Evolutionary conservation across 2,888 invertebrate species (phyloP).

Genomic region (Tuberolachnus salignus): DNA sequence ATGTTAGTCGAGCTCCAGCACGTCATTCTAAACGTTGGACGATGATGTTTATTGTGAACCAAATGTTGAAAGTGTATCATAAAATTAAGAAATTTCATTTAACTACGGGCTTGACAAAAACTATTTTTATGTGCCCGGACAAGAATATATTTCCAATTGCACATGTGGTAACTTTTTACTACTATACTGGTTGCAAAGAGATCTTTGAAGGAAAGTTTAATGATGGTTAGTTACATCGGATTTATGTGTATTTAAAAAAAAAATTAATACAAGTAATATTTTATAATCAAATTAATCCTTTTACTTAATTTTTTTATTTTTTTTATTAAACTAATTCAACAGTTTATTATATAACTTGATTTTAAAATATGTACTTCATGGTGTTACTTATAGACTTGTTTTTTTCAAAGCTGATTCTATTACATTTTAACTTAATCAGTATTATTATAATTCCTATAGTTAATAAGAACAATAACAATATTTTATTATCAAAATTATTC

Average conservation of each 20-base stretch:
- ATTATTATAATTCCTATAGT: too few relatives aligned
- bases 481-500: too few relatives aligned
- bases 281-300: too few relatives aligned
- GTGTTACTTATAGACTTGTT: too few relatives aligned
- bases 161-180: conserved; percentile 41
- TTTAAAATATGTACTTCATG: too few relatives aligned
- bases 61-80: conserved; percentile 53
- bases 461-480: too few relatives aligned
- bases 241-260: background rate
- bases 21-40: conserved; percentile 41
- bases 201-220: conserved; percentile 52
- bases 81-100: conserved; percentile 53
- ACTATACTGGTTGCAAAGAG: conserved; percentile 50
- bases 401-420: too few relatives aligned
- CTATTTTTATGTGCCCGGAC: conserved; percentile 48
- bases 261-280: too few relatives aligned
- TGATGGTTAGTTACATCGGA: conserved; percentile 25
- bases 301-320: too few relatives aligned
- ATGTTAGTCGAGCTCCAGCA: conserved; percentile 32
- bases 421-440: too few relatives aligned
- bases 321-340: too few relatives aligned
- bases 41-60: conserved; percentile 52
- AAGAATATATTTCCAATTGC: conserved; percentile 49
- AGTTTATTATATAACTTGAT: too few relatives aligned
- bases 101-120: conserved; percentile 49